Percentiles rank a stretch among this genome's conserved stretches.
These are phyloP conservation scores for Zele albiditarsus DNA, from an alignment of 2,888 invertebrate species.

Conservation along the genomic window DNA sequence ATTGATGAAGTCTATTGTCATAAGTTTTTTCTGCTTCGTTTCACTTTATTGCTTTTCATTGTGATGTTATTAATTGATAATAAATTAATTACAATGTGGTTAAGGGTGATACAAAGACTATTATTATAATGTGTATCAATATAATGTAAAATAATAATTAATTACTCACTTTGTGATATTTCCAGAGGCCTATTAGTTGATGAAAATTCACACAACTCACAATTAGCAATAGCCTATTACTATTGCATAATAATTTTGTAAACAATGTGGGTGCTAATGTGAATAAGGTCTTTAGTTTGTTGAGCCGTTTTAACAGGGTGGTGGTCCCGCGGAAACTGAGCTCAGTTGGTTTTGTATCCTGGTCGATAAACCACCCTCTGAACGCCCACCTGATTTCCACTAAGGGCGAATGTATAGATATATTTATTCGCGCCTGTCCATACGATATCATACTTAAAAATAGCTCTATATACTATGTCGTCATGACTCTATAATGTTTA, in stretches of 20 bases:
- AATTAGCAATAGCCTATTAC: background rate
- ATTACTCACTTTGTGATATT: background rate
- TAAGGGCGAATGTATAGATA: constrained; percentile 52
- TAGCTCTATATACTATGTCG: constrained; percentile 19
- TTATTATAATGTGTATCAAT: background rate
- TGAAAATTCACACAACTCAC: background rate
- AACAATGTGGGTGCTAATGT: background rate
- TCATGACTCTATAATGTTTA: background rate
- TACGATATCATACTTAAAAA: constrained; percentile 30
- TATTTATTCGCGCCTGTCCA: constrained; percentile 46
- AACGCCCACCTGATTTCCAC: constrained; percentile 55
- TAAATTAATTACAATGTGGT: too few relatives aligned
- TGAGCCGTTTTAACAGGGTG: constrained; percentile 62
- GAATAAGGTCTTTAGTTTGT: background rate
- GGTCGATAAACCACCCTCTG: constrained; percentile 68
- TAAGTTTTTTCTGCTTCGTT: too few relatives aligned
- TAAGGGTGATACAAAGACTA: background rate
- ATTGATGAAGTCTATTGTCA: too few relatives aligned
- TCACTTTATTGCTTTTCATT: too few relatives aligned
- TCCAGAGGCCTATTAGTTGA: background rate
- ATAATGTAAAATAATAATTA: background rate
- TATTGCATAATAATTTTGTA: background rate
- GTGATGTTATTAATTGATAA: too few relatives aligned
- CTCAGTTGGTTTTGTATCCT: constrained; percentile 60
- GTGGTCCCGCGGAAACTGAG: constrained; percentile 70